Percentiles rank a stretch among this genome's conserved stretches.
These are phyloP conservation scores for Bombus turneri DNA, from an alignment of 1,140 invertebrate species.

Conservation along the genomic window DNA sequence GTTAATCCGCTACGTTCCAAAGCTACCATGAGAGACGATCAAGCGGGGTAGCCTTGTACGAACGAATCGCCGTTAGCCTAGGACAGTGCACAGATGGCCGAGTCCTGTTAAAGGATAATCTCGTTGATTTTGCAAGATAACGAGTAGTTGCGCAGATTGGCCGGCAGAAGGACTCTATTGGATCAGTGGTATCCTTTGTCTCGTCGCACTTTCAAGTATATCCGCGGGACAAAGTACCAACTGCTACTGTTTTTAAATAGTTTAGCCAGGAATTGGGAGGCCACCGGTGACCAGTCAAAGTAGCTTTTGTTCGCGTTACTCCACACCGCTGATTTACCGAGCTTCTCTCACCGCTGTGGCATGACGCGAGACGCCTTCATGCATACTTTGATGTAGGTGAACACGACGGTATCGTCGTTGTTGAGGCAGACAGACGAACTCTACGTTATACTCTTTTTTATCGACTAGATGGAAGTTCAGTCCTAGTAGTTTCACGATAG, in stretches of 20 bases:
- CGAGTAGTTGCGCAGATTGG: conserved; percentile 44
- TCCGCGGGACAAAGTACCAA: conserved; percentile 63
- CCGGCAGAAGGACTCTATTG: conserved; percentile 60
- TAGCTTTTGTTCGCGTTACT: conserved; percentile 13
- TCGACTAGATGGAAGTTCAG: too few species aligned
- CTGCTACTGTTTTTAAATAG: conserved; percentile 57
- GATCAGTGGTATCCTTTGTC: conserved; percentile 62
- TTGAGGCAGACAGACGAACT: background rate
- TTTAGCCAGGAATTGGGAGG: conserved; percentile 2
- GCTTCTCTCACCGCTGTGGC: background rate
- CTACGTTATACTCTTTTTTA: too few species aligned
- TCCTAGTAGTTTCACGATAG: too few species aligned
- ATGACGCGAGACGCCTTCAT: background rate
- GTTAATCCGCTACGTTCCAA: conserved; percentile 20
- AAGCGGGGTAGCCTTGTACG: background rate
- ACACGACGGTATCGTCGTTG: background rate
- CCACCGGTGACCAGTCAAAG: background rate
- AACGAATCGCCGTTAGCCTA: background rate
- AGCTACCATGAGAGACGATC: background rate
- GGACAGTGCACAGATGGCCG: conserved; percentile 58
- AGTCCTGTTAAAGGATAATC: conserved; percentile 63
- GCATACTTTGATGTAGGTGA: background rate
- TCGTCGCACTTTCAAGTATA: conserved; percentile 44
- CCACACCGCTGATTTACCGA: background rate
- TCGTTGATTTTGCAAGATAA: conserved; percentile 69